Percentiles rank a stretch among this genome's conserved stretches.
Conservation (phyloP, 2,888 invertebrate species). For the Actias luna region DNA sequence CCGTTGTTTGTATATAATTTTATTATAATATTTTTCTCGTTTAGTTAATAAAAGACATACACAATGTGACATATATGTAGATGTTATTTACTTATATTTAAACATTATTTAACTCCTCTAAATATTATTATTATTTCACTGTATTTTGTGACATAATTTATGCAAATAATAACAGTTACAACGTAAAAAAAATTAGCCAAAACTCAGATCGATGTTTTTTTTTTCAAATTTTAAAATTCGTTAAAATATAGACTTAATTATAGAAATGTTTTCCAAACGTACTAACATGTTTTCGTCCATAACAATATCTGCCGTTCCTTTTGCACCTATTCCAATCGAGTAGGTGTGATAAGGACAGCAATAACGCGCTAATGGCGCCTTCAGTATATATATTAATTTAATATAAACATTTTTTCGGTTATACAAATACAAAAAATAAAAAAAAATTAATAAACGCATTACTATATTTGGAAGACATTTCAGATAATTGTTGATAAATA, state of each 20-base stretch:
- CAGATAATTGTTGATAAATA: background rate
- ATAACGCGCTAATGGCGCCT: slow-evolving; percentile 11
- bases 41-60: slow-evolving; percentile 71
- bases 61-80: slow-evolving; percentile 53
- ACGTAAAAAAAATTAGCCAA: too few species aligned
- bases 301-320: slow-evolving; percentile 34
- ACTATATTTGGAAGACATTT: background rate
- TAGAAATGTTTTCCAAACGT: slow-evolving; percentile 8
- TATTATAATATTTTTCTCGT: slow-evolving; percentile 61
- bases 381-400: background rate
- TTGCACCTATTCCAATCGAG: slow-evolving; percentile 50
- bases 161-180: slow-evolving; percentile 27
- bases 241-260: background rate
- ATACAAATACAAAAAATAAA: background rate
- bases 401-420: background rate
- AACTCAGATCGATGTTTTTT: background rate
- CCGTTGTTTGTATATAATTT: slow-evolving; percentile 54
- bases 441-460: background rate
- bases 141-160: slow-evolving; percentile 52
- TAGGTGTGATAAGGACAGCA: slow-evolving; percentile 50
- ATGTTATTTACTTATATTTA: slow-evolving; percentile 56
- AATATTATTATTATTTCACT: slow-evolving; percentile 41
- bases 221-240: background rate
- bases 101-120: slow-evolving; percentile 35
- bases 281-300: background rate